Evolutionary conservation across 2,888 invertebrate species (phyloP).

Genomic region (Pelosia muscerda): DNA sequence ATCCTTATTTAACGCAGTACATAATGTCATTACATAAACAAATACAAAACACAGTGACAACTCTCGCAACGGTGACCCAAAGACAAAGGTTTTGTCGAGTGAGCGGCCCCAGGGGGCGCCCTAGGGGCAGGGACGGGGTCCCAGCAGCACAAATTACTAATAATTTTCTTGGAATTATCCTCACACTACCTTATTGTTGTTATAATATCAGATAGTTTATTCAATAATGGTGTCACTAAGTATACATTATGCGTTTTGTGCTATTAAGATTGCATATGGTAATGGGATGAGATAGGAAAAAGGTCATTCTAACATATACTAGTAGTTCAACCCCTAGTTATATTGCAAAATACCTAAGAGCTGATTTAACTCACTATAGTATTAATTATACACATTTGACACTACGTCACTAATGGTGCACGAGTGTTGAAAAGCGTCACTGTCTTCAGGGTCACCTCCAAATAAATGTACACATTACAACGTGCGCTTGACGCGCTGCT

Average conservation of each 20-base stretch:
- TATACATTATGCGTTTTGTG: not conserved
- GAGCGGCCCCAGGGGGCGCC: not conserved
- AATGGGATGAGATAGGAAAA: too few species aligned
- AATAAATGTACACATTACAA: too few species aligned
- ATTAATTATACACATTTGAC: too few species aligned
- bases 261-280: not conserved
- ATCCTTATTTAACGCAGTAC: not conserved
- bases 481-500: too few species aligned
- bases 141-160: not conserved
- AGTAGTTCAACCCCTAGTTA: too few species aligned
- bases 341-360: too few species aligned
- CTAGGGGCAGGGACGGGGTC: not conserved
- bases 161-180: not conserved
- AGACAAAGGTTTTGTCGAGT: not conserved
- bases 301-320: too few species aligned
- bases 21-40: constrained; percentile 4
- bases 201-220: not conserved
- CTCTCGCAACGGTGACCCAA: not conserved
- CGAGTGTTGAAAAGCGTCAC: too few species aligned
- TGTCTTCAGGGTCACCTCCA: too few species aligned
- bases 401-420: too few species aligned
- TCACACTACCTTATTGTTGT: not conserved
- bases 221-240: constrained; percentile 6
- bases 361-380: too few species aligned
- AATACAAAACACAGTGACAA: constrained; percentile 6